Evolutionary conservation across 2,113 vertebrate genomes (phyloP).

Genomic region (Hippocampus guttulatus): DNA sequence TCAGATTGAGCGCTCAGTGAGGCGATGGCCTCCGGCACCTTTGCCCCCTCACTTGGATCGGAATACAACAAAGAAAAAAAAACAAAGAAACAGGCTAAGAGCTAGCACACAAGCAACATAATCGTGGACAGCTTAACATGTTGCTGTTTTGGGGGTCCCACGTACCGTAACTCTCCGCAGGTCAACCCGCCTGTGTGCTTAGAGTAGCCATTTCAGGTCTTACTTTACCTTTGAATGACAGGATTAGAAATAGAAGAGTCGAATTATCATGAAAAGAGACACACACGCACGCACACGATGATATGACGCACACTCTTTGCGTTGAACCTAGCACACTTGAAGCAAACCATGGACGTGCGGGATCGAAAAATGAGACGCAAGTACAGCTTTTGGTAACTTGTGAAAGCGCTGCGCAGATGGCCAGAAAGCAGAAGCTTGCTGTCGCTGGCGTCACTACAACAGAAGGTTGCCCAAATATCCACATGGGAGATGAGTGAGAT

Average conservation of each 20-base stretch:
- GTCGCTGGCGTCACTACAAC: slow-evolving; percentile 11
- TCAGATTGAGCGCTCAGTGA: slow-evolving; percentile 20
- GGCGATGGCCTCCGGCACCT: slow-evolving; percentile 13
- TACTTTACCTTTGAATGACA: slow-evolving; percentile 20
- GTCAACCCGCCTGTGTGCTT: slow-evolving; percentile 44
- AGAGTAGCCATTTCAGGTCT: slow-evolving; percentile 17
- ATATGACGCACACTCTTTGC: neutral
- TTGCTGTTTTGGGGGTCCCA: slow-evolving; percentile 29
- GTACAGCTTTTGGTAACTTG: neutral
- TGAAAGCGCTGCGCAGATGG: slow-evolving; percentile 16
- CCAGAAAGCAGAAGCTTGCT: slow-evolving; percentile 19
- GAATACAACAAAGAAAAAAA: slow-evolving; percentile 44
- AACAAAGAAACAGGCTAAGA: slow-evolving; percentile 50
- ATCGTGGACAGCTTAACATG: slow-evolving; percentile 18
- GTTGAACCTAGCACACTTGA: slow-evolving; percentile 19
- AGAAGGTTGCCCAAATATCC: slow-evolving; percentile 13
- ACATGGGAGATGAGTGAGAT: slow-evolving; percentile 5
- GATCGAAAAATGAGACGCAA: slow-evolving; percentile 9
- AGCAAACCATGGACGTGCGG: slow-evolving; percentile 41
- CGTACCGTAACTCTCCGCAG: slow-evolving; percentile 13
- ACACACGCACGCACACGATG: slow-evolving; percentile 13
- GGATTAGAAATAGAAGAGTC: neutral
- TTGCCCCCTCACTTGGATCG: slow-evolving; percentile 34
- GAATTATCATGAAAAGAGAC: neutral
- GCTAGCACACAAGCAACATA: slow-evolving; percentile 53